phyloP scores from a whole-genome alignment of 2,888 invertebrate genomes.

The Drosophila incognita region DNA sequence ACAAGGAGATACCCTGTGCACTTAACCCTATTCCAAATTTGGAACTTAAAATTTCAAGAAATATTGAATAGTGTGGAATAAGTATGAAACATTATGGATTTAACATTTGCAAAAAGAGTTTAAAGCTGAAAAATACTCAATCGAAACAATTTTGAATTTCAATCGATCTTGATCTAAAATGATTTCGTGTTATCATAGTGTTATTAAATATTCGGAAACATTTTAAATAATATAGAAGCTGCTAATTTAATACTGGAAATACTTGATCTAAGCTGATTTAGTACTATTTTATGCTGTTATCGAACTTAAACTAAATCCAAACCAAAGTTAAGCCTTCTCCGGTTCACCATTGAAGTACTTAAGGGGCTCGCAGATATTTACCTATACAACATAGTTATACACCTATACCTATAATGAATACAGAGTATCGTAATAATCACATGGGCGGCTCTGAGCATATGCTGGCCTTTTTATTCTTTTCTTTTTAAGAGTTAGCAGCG shows the following conservation, averaged over 20 bases:
- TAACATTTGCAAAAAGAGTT: background rate
- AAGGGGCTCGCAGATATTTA: background rate
- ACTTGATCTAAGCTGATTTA: background rate
- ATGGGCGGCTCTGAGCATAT: constrained; percentile 15
- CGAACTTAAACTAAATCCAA: background rate
- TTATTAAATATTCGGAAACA: background rate
- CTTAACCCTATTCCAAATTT: background rate
- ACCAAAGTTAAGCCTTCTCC: background rate
- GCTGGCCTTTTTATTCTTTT: background rate
- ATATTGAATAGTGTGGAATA: background rate
- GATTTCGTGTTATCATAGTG: background rate
- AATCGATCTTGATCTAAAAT: background rate
- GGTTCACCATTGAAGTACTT: background rate
- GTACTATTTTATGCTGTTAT: background rate
- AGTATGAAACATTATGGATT: background rate
- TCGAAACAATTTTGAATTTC: background rate
- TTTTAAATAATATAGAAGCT: background rate
- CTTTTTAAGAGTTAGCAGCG: background rate
- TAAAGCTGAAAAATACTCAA: background rate
- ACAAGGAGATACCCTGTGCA: background rate
- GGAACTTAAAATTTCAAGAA: background rate
- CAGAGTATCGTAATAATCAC: constrained; percentile 16
- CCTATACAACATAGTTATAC: background rate
- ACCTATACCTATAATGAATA: background rate
- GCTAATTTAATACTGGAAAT: background rate